These are phyloP conservation scores for Phoxinus phoxinus DNA, from an alignment of 2,113 vertebrate species.

Conservation along the genomic window DNA sequence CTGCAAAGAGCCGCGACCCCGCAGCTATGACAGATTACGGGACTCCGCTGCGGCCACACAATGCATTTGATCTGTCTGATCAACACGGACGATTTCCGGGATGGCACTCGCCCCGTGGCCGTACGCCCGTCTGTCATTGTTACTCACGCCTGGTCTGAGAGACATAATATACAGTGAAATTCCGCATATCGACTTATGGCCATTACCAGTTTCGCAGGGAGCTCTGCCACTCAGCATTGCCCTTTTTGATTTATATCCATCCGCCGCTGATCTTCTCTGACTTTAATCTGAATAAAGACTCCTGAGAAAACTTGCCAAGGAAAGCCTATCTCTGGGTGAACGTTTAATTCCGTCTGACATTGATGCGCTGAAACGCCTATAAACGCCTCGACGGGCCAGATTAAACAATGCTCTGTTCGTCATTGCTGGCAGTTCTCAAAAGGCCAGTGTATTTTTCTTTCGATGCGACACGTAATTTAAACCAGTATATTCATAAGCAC, in stretches of 20 bases:
- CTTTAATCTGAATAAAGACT: conserved; percentile 62
- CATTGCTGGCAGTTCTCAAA: conserved; percentile 16
- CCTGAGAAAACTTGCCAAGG: conserved; percentile 52
- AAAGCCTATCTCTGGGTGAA: conserved; percentile 26
- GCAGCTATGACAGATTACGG: conserved; percentile 45
- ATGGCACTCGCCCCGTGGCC: conserved; percentile 43
- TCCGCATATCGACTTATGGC: conserved; percentile 52
- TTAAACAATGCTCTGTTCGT: conserved; percentile 44
- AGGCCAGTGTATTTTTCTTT: background rate
- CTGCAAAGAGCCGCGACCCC: conserved; percentile 40
- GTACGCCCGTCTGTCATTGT: conserved; percentile 50
- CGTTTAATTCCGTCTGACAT: conserved; percentile 55
- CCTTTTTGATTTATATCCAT: conserved; percentile 51
- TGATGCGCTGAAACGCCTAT: conserved; percentile 46
- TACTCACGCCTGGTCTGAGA: conserved; percentile 43
- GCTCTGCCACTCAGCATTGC: conserved; percentile 37
- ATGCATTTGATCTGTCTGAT: conserved; percentile 54
- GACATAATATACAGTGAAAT: conserved; percentile 48
- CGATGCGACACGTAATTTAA: background rate
- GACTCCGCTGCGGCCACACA: conserved; percentile 12
- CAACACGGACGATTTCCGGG: conserved; percentile 41
- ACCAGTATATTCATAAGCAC: conserved; percentile 25
- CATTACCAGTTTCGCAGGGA: conserved; percentile 46
- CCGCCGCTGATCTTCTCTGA: conserved; percentile 47
- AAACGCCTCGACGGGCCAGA: conserved; percentile 25